Conservation (phyloP, 2,888 invertebrate species). For the Spialia ferax region DNA sequence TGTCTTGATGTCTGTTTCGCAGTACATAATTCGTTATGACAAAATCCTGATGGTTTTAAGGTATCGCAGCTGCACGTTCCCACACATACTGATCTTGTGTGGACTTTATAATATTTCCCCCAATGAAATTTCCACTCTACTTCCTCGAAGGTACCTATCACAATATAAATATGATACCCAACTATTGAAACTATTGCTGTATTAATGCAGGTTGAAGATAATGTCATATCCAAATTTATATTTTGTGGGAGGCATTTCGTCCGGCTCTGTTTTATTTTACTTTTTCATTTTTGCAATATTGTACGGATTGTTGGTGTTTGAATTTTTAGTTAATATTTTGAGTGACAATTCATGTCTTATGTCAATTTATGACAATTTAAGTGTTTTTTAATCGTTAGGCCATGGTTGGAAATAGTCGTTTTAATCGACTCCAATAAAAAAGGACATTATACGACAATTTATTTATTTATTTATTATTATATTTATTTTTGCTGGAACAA, state of each 20-base stretch:
- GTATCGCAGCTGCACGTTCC: slow-evolving; percentile 58
- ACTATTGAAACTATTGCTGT: slow-evolving; percentile 57
- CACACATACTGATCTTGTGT: slow-evolving; percentile 56
- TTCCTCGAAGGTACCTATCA: slow-evolving; percentile 56
- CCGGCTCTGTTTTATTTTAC: slow-evolving; percentile 55
- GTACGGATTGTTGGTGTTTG: slow-evolving; percentile 24
- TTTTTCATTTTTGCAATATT: slow-evolving; percentile 50
- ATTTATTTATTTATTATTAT: no score
- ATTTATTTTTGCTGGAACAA: no score
- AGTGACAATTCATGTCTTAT: slow-evolving; percentile 3
- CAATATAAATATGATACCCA: slow-evolving; percentile 59
- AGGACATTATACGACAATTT: background rate
- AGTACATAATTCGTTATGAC: background rate
- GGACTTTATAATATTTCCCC: slow-evolving; percentile 46
- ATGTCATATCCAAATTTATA: slow-evolving; percentile 62
- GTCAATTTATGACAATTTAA: background rate
- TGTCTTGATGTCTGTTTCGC: background rate
- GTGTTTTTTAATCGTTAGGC: background rate
- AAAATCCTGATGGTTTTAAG: slow-evolving; percentile 1
- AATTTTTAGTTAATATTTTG: slow-evolving; percentile 16
- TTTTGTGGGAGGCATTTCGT: slow-evolving; percentile 61
- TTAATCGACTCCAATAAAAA: background rate
- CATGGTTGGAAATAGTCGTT: background rate
- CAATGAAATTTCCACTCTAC: slow-evolving; percentile 40
- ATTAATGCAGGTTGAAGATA: slow-evolving; percentile 54